Evolutionary conservation across 2,888 invertebrate genomes (phyloP).

Genomic region (Dynastes maya): DNA sequence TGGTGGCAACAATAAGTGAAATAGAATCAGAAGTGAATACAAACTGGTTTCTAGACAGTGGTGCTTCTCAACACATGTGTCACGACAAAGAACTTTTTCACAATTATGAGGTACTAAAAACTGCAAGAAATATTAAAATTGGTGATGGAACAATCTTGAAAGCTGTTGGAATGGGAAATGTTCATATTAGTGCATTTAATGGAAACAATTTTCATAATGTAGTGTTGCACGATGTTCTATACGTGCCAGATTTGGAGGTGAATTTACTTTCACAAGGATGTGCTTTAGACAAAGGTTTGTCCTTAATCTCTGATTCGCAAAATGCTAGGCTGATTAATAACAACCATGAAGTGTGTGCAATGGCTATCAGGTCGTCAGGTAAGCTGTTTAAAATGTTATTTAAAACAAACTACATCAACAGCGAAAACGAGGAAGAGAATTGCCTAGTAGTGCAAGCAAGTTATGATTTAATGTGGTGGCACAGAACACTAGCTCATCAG

Average conservation of each 20-base stretch:
- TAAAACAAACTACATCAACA: constrained; percentile 20
- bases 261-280: constrained; percentile 55
- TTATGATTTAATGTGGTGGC: constrained; percentile 45
- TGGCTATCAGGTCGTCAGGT: neutral
- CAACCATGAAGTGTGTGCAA: constrained; percentile 29
- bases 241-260: constrained; percentile 54
- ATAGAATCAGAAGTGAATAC: constrained; percentile 28
- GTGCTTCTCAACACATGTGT: constrained; percentile 16
- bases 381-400: constrained; percentile 42
- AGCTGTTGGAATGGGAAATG: constrained; percentile 30
- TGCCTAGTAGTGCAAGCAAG: constrained; percentile 20
- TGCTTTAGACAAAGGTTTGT: constrained; percentile 56
- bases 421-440: neutral
- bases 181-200: constrained; percentile 38
- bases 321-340: constrained; percentile 49
- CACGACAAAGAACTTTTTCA: constrained; percentile 20
- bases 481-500: constrained; percentile 36
- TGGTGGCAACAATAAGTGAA: constrained; percentile 19
- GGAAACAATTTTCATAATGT: constrained; percentile 48
- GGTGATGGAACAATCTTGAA: constrained; percentile 42
- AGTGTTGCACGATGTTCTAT: constrained; percentile 53
- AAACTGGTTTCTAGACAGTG: constrained; percentile 33
- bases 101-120: constrained; percentile 19
- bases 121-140: constrained; percentile 50
- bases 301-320: constrained; percentile 52